These are phyloP conservation scores for Eristalis tenax DNA, from an alignment of 2,888 invertebrate species.

Conservation along the genomic window DNA sequence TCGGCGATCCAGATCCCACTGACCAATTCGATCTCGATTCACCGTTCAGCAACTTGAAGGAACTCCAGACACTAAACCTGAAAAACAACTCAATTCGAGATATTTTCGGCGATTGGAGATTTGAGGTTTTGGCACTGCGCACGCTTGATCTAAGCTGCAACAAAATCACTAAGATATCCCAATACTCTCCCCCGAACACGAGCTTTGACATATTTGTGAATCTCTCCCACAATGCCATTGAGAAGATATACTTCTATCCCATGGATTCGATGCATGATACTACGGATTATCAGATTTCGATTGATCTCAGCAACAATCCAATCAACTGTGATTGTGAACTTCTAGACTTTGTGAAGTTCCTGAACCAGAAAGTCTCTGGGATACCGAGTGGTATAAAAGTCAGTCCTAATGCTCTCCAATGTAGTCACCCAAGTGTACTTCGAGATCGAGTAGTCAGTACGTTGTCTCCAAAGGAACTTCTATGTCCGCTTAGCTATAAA, in stretches of 20 bases:
- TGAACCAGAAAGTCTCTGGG: slow-evolving; percentile 81
- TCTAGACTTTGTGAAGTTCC: slow-evolving; percentile 83
- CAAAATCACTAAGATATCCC: slow-evolving; percentile 82
- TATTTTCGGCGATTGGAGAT: slow-evolving; percentile 86
- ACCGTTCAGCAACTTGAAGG: slow-evolving; percentile 83
- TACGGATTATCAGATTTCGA: slow-evolving; percentile 74
- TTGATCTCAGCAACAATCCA: slow-evolving; percentile 84
- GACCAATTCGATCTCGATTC: slow-evolving; percentile 79
- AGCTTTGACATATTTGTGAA: slow-evolving; percentile 81
- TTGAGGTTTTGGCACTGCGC: slow-evolving; percentile 83
- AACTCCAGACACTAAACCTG: slow-evolving; percentile 84
- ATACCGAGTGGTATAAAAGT: slow-evolving; percentile 80
- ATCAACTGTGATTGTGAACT: slow-evolving; percentile 84
- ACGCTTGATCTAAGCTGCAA: slow-evolving; percentile 87
- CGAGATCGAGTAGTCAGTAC: slow-evolving; percentile 72
- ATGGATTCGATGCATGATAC: slow-evolving; percentile 72
- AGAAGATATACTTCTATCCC: slow-evolving; percentile 79
- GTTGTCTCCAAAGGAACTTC: slow-evolving; percentile 81
- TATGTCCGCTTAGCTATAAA: slow-evolving; percentile 81
- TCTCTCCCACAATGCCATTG: slow-evolving; percentile 83
- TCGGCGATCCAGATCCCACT: slow-evolving; percentile 46
- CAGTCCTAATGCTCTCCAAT: slow-evolving; percentile 81
- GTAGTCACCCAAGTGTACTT: slow-evolving; percentile 78
- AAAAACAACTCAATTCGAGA: slow-evolving; percentile 85
- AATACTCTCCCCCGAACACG: slow-evolving; percentile 79